Evolutionary conservation across 2,797 vertebrate species (phyloP).

Genomic region (Syncerus caffer): DNA sequence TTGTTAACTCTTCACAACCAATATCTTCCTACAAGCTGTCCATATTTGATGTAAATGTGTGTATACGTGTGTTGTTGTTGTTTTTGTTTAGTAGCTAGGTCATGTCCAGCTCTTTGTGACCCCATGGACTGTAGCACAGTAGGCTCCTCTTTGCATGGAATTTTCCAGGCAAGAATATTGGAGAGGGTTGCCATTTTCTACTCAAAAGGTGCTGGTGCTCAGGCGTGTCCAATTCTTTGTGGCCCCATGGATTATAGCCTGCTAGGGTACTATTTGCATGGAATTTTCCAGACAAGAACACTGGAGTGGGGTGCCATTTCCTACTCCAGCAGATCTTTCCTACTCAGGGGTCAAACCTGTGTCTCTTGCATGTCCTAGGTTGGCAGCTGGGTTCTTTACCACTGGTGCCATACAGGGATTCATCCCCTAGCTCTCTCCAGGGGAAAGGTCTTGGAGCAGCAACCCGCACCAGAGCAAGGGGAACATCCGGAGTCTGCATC

Average conservation of each 20-base stretch:
- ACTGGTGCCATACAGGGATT: not conserved
- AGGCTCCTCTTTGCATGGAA: not conserved
- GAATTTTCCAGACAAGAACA: not conserved
- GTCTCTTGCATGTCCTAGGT: not conserved
- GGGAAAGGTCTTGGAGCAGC: not conserved
- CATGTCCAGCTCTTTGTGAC: not conserved
- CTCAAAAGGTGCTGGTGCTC: not conserved
- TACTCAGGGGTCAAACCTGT: not conserved
- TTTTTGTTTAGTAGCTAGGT: not conserved
- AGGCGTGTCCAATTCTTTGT: not conserved
- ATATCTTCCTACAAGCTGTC: not conserved
- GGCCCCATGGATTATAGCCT: not conserved
- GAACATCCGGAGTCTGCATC: not conserved
- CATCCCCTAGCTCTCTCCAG: not conserved
- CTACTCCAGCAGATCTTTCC: not conserved
- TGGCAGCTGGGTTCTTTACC: not conserved
- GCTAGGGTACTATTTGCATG: not conserved
- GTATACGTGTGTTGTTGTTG: not conserved
- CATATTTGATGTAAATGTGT: not conserved
- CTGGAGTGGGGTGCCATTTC: not conserved
- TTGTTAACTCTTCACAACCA: not conserved
- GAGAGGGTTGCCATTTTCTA: not conserved
- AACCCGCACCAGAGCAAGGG: not conserved
- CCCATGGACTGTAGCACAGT: not conserved
- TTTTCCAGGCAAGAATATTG: not conserved